These are phyloP conservation scores for Ichneumon xanthorius DNA, from an alignment of 2,888 invertebrate species.

Conservation along the genomic window DNA sequence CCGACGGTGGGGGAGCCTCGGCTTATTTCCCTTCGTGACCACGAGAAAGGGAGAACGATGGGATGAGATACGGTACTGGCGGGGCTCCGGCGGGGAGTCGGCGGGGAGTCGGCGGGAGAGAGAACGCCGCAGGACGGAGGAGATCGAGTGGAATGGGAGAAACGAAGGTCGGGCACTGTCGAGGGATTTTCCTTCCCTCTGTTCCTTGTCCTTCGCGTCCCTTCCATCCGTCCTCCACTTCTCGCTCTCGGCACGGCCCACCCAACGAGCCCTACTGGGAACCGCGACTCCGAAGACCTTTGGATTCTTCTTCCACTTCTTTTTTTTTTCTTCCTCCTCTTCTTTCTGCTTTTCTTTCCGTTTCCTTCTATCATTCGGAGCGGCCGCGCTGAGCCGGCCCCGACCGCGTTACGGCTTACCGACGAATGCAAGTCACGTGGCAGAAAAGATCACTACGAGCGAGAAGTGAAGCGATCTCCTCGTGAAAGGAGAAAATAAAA, in stretches of 20 bases:
- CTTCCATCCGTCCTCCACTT: conserved; percentile 34
- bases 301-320: conserved; percentile 15
- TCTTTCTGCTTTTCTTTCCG: conserved; percentile 12
- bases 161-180: conserved; percentile 50
- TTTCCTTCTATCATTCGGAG: conserved; percentile 55
- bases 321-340: conserved; percentile 47
- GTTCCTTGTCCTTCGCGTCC: conserved; percentile 35
- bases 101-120: neutral
- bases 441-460: conserved; percentile 67
- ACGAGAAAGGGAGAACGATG: conserved; percentile 34
- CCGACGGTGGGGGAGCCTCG: neutral
- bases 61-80: conserved; percentile 4
- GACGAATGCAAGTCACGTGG: conserved; percentile 72
- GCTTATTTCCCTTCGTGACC: conserved; percentile 58
- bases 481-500: conserved; percentile 66
- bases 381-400: conserved; percentile 27
- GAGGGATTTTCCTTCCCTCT: conserved; percentile 50
- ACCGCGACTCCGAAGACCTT: conserved; percentile 25
- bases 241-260: conserved; percentile 36
- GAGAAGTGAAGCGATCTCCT: conserved; percentile 65
- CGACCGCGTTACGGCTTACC: conserved; percentile 31
- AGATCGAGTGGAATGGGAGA: conserved; percentile 12
- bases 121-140: neutral
- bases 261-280: conserved; percentile 14
- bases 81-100: neutral